A percentile compares a stretch with the other conserved stretches of the same genome.
Evolutionary conservation across 2,113 vertebrate species (phyloP).

Genomic region (Azemiops feae): DNA sequence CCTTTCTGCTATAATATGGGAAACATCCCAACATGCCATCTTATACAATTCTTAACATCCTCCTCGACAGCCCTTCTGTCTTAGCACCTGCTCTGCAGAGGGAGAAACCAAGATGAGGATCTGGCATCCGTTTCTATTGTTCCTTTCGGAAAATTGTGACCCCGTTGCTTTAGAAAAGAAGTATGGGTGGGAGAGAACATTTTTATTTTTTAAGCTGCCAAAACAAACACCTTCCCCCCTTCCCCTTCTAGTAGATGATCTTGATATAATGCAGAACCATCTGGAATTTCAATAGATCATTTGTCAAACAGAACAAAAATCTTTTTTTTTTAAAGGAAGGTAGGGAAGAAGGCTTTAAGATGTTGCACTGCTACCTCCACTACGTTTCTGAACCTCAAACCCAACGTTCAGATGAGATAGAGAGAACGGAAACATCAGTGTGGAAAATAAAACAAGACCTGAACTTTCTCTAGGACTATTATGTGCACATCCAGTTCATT

Average conservation of each 20-base stretch:
- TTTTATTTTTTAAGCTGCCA: neutral
- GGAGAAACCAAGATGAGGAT: neutral
- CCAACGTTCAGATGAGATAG: neutral
- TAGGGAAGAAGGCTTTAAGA: neutral
- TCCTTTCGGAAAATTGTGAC: neutral
- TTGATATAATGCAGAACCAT: constrained; percentile 23
- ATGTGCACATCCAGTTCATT: neutral
- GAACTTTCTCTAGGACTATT: neutral
- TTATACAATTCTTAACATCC: constrained; percentile 32
- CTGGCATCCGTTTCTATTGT: neutral
- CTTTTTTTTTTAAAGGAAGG: neutral
- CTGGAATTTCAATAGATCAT: constrained; percentile 23
- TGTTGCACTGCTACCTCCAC: neutral
- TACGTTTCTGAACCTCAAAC: neutral
- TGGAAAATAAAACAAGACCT: neutral
- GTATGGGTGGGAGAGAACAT: neutral
- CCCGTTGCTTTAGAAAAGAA: neutral
- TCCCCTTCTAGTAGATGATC: neutral
- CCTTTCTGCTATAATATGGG: neutral
- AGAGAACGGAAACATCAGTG: neutral
- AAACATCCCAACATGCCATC: constrained; percentile 8
- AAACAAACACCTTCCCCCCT: neutral
- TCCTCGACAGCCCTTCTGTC: constrained; percentile 34
- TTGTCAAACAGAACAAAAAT: constrained; percentile 24
- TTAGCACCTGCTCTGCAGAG: constrained; percentile 41